Base-by-base conservation (phyloP, 2,113 vertebrate genomes). In the Probosciger aterrimus region DNA sequence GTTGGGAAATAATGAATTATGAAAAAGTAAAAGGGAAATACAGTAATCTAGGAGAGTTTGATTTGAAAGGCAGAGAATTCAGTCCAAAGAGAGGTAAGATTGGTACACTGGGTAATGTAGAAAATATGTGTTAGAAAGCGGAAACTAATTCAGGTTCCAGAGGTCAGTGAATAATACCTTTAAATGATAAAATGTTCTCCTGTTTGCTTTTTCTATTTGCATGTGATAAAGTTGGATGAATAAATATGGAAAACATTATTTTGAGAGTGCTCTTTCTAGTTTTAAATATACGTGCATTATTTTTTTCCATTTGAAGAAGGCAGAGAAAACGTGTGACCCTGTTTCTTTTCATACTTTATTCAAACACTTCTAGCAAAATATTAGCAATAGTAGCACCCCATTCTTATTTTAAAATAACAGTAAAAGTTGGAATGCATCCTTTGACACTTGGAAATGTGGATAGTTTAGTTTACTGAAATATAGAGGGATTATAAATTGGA, bases 121-220 rank as follows among this genome's bases (percentile, higher is more conserved):
- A 63, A 94, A 81, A 71, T 88, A 7, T 1, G 7, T 71, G 44
- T 55, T 83, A 52, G 30, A 75, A 94, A 76, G 52, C 49, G 44
- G 64, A 93, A 83, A 39, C 44, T 77, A 90, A 82, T 92, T 93
- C 65, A 85, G 25, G 41, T 88, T 90, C 57, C 49, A 65, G 92
- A 94, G 73, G 65, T 91, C 43, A 73, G 47, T 86, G 82, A 88
- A 73, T 69, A 91, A 83, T 81, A 63, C 57, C 35, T 93, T 91
- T 74, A 77, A 70, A 30, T 18, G 52, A 22, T 64, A 78, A 87
- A 80, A 73, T 87, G 11, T 69, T 85, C 35, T 60, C 31, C 78
- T 83, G 9, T 71, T 92, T 84, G 43, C 71, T 88, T 44, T 79
- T 93, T 77, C 74, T 87, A 30, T 87, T 95, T 86, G 65, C 69